Percentiles rank a stretch among this genome's conserved stretches.
phyloP scores from a whole-genome alignment of 2,888 invertebrate genomes.

The Stenodera caucasica region DNA sequence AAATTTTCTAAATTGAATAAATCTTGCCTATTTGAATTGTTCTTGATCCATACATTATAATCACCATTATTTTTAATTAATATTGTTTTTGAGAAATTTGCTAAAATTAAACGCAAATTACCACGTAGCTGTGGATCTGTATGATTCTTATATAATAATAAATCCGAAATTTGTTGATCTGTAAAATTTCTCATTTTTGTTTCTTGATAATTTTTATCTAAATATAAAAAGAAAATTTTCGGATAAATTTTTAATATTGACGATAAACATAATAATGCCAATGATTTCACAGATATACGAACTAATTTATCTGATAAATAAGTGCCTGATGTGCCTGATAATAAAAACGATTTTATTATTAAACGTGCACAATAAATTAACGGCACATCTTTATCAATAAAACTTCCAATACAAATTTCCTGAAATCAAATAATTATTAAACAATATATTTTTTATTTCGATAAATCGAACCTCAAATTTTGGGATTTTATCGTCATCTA shows the following conservation, averaged over 20 bases:
- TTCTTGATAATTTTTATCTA: conserved; percentile 61
- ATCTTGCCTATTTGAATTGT: conserved; percentile 36
- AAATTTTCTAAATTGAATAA: conserved; percentile 24
- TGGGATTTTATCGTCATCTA: conserved; percentile 35
- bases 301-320: conserved; percentile 74
- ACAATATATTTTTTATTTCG: conserved; percentile 19
- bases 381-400: conserved; percentile 66
- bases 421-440: conserved; percentile 42
- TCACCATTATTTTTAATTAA: conserved; percentile 62
- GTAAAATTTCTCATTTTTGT: conserved; percentile 32
- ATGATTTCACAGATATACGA: conserved; percentile 87
- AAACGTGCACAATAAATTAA: conserved; percentile 74
- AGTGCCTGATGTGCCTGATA: conserved; percentile 62
- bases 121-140: conserved; percentile 83
- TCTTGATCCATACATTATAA: conserved; percentile 59
- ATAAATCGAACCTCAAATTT: conserved; percentile 23
- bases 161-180: conserved; percentile 68
- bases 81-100: conserved; percentile 66
- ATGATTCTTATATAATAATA: conserved; percentile 71
- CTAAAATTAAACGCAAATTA: conserved; percentile 67
- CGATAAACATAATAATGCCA: conserved; percentile 79
- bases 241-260: conserved; percentile 76
- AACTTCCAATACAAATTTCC: conserved; percentile 68
- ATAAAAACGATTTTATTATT: conserved; percentile 71
- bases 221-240: conserved; percentile 66